A percentile compares a stretch with the other conserved stretches of the same genome.
Evolutionary conservation across 2,888 invertebrate genomes (phyloP).

Genomic region (Coenonympha glycerion): DNA sequence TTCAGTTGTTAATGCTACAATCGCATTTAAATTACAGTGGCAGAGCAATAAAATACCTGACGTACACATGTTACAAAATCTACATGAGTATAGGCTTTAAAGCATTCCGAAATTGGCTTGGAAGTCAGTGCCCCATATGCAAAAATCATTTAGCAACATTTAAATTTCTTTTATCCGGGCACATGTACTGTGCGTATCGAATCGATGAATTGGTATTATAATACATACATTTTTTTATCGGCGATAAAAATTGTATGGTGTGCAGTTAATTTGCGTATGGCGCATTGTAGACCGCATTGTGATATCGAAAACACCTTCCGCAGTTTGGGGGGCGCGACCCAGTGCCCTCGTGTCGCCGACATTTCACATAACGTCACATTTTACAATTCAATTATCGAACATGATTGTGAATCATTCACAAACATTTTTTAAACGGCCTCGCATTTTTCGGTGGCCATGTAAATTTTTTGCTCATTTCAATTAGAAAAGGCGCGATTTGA

Average conservation of each 20-base stretch:
- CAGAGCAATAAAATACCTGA: slow-evolving; percentile 35
- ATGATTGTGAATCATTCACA: slow-evolving; percentile 33
- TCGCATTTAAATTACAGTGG: slow-evolving; percentile 44
- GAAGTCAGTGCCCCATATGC: slow-evolving; percentile 65
- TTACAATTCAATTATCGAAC: slow-evolving; percentile 46
- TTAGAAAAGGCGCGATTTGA: slow-evolving; percentile 38
- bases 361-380: slow-evolving; percentile 35
- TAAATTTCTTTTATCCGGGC: slow-evolving; percentile 63
- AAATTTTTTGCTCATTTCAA: slow-evolving; percentile 59
- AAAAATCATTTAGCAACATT: slow-evolving; percentile 72
- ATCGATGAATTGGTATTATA: slow-evolving; percentile 62
- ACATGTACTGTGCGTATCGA: slow-evolving; percentile 59
- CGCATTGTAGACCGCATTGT: slow-evolving; percentile 66
- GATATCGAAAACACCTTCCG: slow-evolving; percentile 43
- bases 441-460: slow-evolving; percentile 57
- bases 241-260: slow-evolving; percentile 66
- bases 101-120: slow-evolving; percentile 26
- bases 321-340: slow-evolving; percentile 66
- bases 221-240: slow-evolving; percentile 67
- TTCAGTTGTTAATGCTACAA: slow-evolving; percentile 51
- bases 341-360: slow-evolving; percentile 48
- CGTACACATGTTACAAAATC: slow-evolving; percentile 33
- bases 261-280: slow-evolving; percentile 71
- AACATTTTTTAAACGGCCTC: slow-evolving; percentile 28
- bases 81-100: slow-evolving; percentile 42